A percentile compares a stretch with the other conserved stretches of the same genome.
Evolutionary conservation across 1,140 invertebrate genomes (phyloP).

Genomic region (Anastatus disparis): DNA sequence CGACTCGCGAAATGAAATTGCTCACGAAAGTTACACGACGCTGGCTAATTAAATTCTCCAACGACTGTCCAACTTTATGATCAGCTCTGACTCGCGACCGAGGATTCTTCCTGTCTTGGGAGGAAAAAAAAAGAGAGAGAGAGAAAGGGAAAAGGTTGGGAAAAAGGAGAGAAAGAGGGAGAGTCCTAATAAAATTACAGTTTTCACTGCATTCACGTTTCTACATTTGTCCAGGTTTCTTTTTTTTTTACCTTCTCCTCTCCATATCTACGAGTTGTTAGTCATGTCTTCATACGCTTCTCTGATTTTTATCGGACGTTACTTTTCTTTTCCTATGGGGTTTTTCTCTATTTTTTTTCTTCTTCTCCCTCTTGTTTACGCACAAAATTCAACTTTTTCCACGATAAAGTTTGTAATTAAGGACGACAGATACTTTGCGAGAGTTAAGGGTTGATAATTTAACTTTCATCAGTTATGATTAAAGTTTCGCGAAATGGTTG

Average conservation of each 20-base stretch:
- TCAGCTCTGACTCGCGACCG: slow-evolving; percentile 38
- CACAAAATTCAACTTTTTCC: background rate
- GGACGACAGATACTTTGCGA: background rate
- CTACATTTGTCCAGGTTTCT: too few species aligned
- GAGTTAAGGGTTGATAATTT: background rate
- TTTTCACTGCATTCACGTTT: slow-evolving; percentile 5
- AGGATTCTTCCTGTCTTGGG: slow-evolving; percentile 25
- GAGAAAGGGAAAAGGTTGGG: too few species aligned
- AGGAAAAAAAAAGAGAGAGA: background rate
- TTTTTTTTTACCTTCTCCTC: background rate
- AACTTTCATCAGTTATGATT: too few species aligned
- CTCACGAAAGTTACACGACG: slow-evolving; percentile 47
- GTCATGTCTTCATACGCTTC: slow-evolving; percentile 3
- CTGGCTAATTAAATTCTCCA: slow-evolving; percentile 52
- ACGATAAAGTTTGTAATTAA: background rate
- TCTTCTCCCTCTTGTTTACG: background rate
- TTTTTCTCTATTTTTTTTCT: too few species aligned
- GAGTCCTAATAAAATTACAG: slow-evolving; percentile 26
- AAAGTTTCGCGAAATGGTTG: too few species aligned
- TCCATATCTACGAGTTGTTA: background rate
- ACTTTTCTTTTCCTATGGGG: too few species aligned
- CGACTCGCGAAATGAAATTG: slow-evolving; percentile 50
- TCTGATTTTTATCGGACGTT: slow-evolving; percentile 16
- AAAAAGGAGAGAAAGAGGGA: background rate
- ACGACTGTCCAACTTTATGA: slow-evolving; percentile 52